These are phyloP conservation scores for Apis dorsata DNA, from an alignment of 1,140 invertebrate species.

Conservation along the genomic window DNA sequence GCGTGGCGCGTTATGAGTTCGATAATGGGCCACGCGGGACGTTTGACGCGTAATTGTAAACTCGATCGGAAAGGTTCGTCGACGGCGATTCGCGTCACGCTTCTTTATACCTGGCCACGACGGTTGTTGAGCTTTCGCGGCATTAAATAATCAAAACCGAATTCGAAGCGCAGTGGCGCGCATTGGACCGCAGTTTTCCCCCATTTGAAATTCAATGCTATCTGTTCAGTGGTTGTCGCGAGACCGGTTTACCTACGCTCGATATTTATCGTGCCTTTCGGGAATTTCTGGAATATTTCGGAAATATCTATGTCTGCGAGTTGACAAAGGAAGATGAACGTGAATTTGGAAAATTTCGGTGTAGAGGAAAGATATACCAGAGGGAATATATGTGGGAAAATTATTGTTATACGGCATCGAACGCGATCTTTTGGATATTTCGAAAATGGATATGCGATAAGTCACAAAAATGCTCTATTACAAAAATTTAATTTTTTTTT, in stretches of 20 bases:
- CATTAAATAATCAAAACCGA: constrained; percentile 37
- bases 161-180: constrained; percentile 4
- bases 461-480: too few species aligned
- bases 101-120: constrained; percentile 9
- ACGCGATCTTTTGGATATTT: too few species aligned
- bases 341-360: too few species aligned
- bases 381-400: too few species aligned
- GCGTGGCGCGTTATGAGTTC: constrained; percentile 48
- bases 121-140: constrained; percentile 33
- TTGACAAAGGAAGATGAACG: not conserved
- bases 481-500: too few species aligned
- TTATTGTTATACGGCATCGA: too few species aligned
- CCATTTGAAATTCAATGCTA: constrained; percentile 39
- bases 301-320: too few species aligned
- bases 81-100: constrained; percentile 49
- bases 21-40: constrained; percentile 56
- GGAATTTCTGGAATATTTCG: not conserved
- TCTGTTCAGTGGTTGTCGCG: constrained; percentile 7
- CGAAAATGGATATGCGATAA: too few species aligned
- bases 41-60: constrained; percentile 62
- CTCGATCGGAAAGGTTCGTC: constrained; percentile 58
- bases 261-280: constrained; percentile 32
- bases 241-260: not conserved
- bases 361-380: not conserved
- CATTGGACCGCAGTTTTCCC: not conserved